A percentile compares a stretch with the other conserved stretches of the same genome.
Evolutionary conservation across 2,888 invertebrate genomes (phyloP).

Genomic region (Cabera pusaria): DNA sequence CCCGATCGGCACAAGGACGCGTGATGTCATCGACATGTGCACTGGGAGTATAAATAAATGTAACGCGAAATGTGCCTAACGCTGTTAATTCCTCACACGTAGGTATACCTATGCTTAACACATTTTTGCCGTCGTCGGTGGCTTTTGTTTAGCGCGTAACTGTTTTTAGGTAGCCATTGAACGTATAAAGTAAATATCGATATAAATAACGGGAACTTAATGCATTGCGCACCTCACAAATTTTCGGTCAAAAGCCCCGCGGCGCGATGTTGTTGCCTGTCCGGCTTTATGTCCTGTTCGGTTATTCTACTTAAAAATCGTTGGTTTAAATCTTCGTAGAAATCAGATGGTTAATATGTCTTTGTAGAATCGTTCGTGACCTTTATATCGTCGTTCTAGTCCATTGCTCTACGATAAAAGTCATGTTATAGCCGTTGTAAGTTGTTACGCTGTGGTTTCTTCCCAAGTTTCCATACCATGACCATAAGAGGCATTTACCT

Average conservation of each 20-base stretch:
- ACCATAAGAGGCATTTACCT: constrained; percentile 19
- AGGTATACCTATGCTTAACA: constrained; percentile 46
- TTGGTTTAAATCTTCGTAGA: constrained; percentile 3
- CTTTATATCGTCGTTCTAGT: constrained; percentile 20
- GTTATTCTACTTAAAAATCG: constrained; percentile 17
- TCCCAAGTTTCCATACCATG: constrained; percentile 15
- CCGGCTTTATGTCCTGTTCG: constrained; percentile 17
- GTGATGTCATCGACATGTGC: constrained; percentile 70
- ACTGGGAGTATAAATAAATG: constrained; percentile 62
- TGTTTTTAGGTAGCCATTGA: constrained; percentile 24
- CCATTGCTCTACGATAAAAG: constrained; percentile 20
- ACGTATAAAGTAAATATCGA: constrained; percentile 35
- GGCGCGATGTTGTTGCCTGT: constrained; percentile 26
- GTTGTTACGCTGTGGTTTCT: constrained; percentile 9
- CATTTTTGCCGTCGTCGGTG: constrained; percentile 39
- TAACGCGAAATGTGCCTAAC: constrained; percentile 47
- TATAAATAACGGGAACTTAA: constrained; percentile 33
- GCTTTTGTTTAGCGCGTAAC: constrained; percentile 30
- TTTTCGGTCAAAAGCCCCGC: constrained; percentile 33
- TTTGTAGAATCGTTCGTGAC: neutral
- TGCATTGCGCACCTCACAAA: constrained; percentile 35
- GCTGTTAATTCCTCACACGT: constrained; percentile 62
- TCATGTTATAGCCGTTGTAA: constrained; percentile 6
- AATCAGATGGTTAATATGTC: constrained; percentile 2
- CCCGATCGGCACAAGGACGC: constrained; percentile 73